phyloP scores from a whole-genome alignment of 2,797 vertebrate species.

The Manis pentadactyla region DNA sequence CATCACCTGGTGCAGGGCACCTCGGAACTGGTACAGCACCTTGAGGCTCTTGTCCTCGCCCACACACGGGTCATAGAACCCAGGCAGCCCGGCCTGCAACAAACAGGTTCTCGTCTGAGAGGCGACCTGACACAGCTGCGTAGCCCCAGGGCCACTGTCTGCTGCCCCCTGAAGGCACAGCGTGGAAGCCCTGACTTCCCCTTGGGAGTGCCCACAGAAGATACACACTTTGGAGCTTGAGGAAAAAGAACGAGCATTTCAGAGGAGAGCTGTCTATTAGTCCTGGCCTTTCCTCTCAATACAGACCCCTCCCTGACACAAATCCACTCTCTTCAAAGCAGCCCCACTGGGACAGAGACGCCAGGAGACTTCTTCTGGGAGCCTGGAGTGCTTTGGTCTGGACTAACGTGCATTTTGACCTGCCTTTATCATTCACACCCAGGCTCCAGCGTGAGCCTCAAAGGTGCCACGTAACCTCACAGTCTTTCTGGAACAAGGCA shows the following conservation, averaged over 20 bases:
- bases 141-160: accelerated
- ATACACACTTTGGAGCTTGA: neutral
- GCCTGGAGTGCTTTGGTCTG: neutral
- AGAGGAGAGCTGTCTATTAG: too few species aligned
- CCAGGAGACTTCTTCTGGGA: neutral
- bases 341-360: neutral
- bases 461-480: accelerated
- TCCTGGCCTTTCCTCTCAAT: neutral
- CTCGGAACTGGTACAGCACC: slow-evolving; percentile 99
- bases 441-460: neutral
- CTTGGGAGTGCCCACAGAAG: neutral
- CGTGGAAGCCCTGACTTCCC: accelerated
- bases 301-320: accelerated
- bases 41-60: slow-evolving; percentile 99
- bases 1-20: slow-evolving; percentile 98
- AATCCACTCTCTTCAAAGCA: neutral
- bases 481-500: neutral
- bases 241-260: neutral
- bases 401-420: neutral
- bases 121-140: accelerated
- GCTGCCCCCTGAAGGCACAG: accelerated
- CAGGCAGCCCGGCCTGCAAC: slow-evolving; percentile 94
- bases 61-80: slow-evolving; percentile 98
- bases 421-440: accelerated
- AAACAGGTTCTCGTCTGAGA: neutral